These are phyloP conservation scores for Vanessa atalanta DNA, from an alignment of 1,140 invertebrate genomes.

Conservation along the genomic window DNA sequence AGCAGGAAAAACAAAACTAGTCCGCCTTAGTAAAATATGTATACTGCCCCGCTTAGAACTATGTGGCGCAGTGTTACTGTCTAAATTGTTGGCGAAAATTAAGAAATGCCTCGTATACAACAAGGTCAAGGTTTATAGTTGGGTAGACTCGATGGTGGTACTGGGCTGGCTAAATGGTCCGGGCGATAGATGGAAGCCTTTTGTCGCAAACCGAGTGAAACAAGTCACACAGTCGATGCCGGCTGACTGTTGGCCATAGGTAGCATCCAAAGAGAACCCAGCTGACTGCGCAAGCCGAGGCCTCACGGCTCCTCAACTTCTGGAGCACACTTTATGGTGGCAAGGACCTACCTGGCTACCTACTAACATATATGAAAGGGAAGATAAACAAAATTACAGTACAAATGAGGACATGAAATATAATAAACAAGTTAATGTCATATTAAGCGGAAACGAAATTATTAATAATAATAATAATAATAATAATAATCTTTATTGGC, in stretches of 20 bases:
- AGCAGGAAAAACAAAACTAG: constrained; percentile 39
- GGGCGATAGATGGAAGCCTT: constrained; percentile 52
- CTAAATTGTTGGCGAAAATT: constrained; percentile 41
- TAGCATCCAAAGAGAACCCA: no score
- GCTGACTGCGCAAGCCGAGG: constrained; percentile 66
- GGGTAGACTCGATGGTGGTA: constrained; percentile 62
- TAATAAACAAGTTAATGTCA: no score
- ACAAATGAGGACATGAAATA: no score
- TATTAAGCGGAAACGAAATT: no score
- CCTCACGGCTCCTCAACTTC: constrained; percentile 35
- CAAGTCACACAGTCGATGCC: no score
- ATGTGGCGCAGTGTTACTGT: constrained; percentile 50
- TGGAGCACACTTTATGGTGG: constrained; percentile 49
- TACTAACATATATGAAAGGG: no score
- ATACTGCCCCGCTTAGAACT: constrained; percentile 52
- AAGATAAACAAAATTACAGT: no score
- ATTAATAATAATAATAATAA: no score
- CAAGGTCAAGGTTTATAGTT: constrained; percentile 13
- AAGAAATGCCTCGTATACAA: constrained; percentile 7
- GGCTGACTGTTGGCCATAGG: no score
- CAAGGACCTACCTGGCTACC: constrained; percentile 46
- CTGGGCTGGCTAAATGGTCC: constrained; percentile 56
- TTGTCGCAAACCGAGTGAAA: constrained; percentile 56
- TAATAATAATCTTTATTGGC: no score
- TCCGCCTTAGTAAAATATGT: constrained; percentile 13